phyloP scores from a whole-genome alignment of 2,797 vertebrate genomes.

The Tenualosa ilisha region DNA sequence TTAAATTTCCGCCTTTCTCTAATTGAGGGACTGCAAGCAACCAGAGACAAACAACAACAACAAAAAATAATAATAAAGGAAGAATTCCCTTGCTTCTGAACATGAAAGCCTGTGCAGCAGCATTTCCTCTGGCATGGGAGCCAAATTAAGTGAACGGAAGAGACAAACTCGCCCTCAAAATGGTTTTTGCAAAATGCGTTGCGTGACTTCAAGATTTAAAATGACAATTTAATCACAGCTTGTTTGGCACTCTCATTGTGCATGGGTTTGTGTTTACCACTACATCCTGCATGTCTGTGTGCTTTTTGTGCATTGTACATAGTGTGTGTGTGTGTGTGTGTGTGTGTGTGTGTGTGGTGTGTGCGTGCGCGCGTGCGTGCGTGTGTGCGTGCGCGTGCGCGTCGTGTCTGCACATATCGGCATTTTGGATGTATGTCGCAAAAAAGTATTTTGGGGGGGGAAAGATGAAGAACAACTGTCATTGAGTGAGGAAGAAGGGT shows the following conservation, averaged over 20 bases:
- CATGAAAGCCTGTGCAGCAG: conserved; percentile 64
- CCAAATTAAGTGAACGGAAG: conserved; percentile 29
- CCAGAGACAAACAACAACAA: conserved; percentile 47
- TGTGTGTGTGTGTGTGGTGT: not conserved
- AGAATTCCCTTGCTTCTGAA: conserved; percentile 55
- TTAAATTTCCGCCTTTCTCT: conserved; percentile 41
- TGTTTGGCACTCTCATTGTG: not conserved
- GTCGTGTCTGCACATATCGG: not conserved
- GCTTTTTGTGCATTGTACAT: not conserved
- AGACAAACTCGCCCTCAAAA: conserved; percentile 5
- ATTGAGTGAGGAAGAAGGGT: not conserved
- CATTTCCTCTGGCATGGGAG: conserved; percentile 55
- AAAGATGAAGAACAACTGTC: not conserved
- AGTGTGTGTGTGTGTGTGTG: not conserved
- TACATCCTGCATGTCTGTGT: not conserved
- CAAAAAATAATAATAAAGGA: conserved; percentile 41
- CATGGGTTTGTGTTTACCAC: not conserved
- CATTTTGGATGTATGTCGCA: not conserved
- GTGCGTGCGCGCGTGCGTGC: not conserved
- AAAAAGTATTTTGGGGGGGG: not conserved
- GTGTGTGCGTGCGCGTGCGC: not conserved
- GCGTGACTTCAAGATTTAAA: conserved; percentile 13
- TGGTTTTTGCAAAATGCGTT: conserved; percentile 1
- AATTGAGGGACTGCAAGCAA: conserved; percentile 51
- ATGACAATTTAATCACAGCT: not conserved